phyloP scores from a whole-genome alignment of 2,113 vertebrate genomes.

The Microcebus tavaratra region DNA sequence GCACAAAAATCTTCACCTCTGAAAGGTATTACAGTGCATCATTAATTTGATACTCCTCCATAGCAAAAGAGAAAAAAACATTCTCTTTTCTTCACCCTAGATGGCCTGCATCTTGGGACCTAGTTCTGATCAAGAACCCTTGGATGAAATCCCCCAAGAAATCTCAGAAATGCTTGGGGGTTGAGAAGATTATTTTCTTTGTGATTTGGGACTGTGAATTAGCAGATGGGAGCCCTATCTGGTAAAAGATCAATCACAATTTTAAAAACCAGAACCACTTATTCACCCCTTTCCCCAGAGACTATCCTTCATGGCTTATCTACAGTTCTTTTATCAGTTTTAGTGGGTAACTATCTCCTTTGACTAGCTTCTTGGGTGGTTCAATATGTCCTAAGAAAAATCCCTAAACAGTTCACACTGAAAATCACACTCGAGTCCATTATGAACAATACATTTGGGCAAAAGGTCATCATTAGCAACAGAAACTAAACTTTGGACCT shows the following conservation, averaged over 20 bases:
- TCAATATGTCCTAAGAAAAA: slow-evolving; percentile 62
- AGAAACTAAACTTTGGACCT: slow-evolving; percentile 61
- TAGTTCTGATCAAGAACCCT: neutral
- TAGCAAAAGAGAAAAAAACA: neutral
- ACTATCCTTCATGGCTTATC: neutral
- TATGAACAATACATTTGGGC: neutral
- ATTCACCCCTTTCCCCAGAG: rapidly evolving
- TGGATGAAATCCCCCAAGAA: neutral
- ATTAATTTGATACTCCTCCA: neutral
- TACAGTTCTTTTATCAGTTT: neutral
- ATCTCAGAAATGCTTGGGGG: neutral
- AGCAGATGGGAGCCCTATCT: neutral
- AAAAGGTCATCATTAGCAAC: slow-evolving; percentile 23
- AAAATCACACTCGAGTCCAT: slow-evolving; percentile 69
- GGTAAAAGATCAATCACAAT: neutral
- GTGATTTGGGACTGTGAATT: neutral
- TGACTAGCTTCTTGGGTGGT: slow-evolving; percentile 44
- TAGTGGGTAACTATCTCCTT: neutral
- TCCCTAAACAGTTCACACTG: neutral
- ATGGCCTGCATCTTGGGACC: neutral
- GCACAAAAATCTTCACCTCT: neutral
- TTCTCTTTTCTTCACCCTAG: neutral
- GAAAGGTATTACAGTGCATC: neutral
- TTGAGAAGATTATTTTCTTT: neutral
- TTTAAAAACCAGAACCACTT: neutral